Evolutionary conservation across 2,113 vertebrate genomes (phyloP).

Genomic region (Ageneiosus marmoratus): DNA sequence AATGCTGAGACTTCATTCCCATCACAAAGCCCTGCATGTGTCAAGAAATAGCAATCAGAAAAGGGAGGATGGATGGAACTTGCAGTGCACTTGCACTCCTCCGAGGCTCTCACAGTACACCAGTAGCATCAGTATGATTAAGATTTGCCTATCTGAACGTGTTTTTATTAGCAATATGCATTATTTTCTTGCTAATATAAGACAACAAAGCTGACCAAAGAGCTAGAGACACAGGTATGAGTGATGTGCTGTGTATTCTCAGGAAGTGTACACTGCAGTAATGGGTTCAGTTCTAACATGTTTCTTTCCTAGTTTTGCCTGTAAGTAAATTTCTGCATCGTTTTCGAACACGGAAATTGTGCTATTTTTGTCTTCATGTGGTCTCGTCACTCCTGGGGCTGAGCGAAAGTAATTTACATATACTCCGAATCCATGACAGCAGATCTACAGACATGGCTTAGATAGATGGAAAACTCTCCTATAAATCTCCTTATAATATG

Average conservation of each 20-base stretch:
- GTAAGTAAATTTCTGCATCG: background rate
- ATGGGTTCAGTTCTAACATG: background rate
- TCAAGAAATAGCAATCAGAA: background rate
- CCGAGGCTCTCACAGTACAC: too few relatives aligned
- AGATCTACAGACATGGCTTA: slow-evolving; percentile 45
- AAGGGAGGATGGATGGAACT: background rate
- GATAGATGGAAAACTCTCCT: slow-evolving; percentile 38
- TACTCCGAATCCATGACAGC: slow-evolving; percentile 32
- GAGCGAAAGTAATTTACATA: slow-evolving; percentile 40
- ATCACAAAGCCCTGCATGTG: background rate
- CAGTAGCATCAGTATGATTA: slow-evolving; percentile 43
- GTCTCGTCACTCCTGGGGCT: slow-evolving; percentile 35
- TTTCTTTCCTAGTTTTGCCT: background rate
- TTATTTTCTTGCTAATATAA: slow-evolving; percentile 14
- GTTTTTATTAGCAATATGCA: slow-evolving; percentile 47
- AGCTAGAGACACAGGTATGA: slow-evolving; percentile 20
- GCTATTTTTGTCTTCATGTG: background rate
- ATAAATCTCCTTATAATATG: slow-evolving; percentile 47
- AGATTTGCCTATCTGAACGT: slow-evolving; percentile 48
- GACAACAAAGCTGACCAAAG: background rate
- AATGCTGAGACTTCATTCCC: background rate
- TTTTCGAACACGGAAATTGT: slow-evolving; percentile 7
- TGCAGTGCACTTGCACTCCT: background rate
- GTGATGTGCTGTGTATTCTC: slow-evolving; percentile 33
- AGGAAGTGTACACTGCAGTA: background rate